Evolutionary conservation across 2,797 vertebrate species (phyloP).

Genomic region (Spea hammondii): DNA sequence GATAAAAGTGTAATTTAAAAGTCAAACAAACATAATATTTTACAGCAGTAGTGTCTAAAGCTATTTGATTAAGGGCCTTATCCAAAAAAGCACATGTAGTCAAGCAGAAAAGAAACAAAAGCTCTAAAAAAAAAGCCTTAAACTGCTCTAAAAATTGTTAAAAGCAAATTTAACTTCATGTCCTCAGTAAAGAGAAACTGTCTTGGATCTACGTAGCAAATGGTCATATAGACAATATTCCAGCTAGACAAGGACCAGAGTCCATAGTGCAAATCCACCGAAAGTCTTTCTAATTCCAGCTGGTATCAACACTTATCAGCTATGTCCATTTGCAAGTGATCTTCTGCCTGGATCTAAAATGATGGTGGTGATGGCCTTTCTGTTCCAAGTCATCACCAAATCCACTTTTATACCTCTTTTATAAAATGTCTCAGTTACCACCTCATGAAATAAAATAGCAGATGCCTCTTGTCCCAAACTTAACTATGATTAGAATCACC

Average conservation of each 20-base stretch:
- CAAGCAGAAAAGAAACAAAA: not conserved
- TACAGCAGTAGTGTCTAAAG: not conserved
- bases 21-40: not conserved
- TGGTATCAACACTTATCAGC: conserved; percentile 30
- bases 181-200: not conserved
- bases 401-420: no score
- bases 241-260: not conserved
- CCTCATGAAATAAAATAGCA: no score
- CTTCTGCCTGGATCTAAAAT: conserved; percentile 20
- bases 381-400: no score
- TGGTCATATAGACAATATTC: conserved; percentile 12
- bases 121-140: no score
- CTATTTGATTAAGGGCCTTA: not conserved
- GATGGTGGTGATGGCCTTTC: not conserved
- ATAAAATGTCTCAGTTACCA: no score
- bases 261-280: not conserved
- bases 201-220: not conserved
- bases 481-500: no score
- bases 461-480: no score
- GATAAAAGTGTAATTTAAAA: no score
- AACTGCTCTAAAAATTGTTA: no score
- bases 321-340: conserved; percentile 18
- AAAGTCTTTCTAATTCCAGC: not conserved
- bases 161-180: conserved; percentile 19
- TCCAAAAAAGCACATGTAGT: not conserved